Evolutionary conservation across 2,113 vertebrate genomes (phyloP), one percentile per base, ranked within the genome.

Genomic region (Pedetes capensis): DNA sequence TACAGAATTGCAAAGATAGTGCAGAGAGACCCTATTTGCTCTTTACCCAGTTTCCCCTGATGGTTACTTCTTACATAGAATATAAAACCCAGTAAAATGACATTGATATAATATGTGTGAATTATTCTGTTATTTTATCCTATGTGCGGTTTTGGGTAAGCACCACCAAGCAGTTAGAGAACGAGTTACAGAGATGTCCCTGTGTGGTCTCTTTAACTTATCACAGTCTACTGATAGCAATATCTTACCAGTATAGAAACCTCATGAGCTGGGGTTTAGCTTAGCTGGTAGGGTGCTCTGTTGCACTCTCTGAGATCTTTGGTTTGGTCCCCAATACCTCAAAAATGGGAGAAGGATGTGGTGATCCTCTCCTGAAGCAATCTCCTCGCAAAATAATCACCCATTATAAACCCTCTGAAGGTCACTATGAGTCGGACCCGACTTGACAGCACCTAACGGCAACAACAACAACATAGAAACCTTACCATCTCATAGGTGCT

Each of bases 151-250:
- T 51, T n/a, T 84, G 61, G 22, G 27, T 44, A n/a, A 57, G 53
- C 14, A 68, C 23, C 25, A 63, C n/a, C 11, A 20, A 84, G 16
- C 8, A 59, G 17, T 34, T 51, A 32, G 25, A 55, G 72, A 89
- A 39, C 55, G 18, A n/a, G 23, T 81, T 18, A 68, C 20, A 71
- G 68, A 68, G n/a, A 23, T 69, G 42, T 68, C 32, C 39, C 49
- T n/a, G 18, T 25, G 53, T n/a, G n/a, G n/a, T n/a, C n/a, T n/a
- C 49, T 82, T 87, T 82, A 80, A 95, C 29, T 89, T 92, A 74
- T 61, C 25, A 11, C 12, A 55, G n/a, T 68, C 49, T 75, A 51
- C 23, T 51, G 10, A 23, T 85, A 22, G 51, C 8, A 63, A 34
- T 5, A 64, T 7, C 29, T 10, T 59, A 61, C 27, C 29, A 44